A percentile compares a stretch with the other conserved stretches of the same genome.
These are phyloP conservation scores for Rhimphoctona megacephalus DNA, from an alignment of 2,888 invertebrate genomes.

Conservation along the genomic window DNA sequence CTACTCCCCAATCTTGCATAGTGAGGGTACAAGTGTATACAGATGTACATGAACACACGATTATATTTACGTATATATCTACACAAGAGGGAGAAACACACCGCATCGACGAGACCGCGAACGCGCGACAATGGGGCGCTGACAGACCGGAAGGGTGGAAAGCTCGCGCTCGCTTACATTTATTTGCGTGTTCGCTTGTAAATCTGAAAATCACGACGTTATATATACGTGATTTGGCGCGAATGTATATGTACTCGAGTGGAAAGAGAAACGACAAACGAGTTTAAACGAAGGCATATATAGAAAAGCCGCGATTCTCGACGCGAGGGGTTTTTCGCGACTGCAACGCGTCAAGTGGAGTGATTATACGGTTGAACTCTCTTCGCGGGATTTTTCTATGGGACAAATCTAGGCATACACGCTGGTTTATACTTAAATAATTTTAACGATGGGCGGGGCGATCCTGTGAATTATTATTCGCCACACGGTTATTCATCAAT, in stretches of 20 bases:
- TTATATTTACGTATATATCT: neutral
- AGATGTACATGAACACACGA: neutral
- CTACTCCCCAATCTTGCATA: conserved; percentile 34
- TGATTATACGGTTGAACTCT: conserved; percentile 59
- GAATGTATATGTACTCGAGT: neutral
- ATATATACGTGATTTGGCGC: conserved; percentile 31
- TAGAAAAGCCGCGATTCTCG: conserved; percentile 32
- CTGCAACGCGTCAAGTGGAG: conserved; percentile 59
- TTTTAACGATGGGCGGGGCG: conserved; percentile 41
- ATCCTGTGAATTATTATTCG: conserved; percentile 60
- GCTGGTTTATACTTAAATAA: conserved; percentile 1
- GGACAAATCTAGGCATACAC: neutral
- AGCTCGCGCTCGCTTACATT: conserved; percentile 63
- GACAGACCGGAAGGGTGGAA: conserved; percentile 66
- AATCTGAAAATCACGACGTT: conserved; percentile 65
- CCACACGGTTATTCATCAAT: conserved; percentile 6
- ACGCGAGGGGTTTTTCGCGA: conserved; percentile 26
- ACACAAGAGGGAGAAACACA: conserved; percentile 27
- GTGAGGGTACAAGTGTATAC: conserved; percentile 50
- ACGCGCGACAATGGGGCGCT: conserved; percentile 66
- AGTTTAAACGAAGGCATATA: conserved; percentile 61
- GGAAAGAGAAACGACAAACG: conserved; percentile 60
- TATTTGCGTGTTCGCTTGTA: conserved; percentile 65
- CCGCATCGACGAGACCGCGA: conserved; percentile 56
- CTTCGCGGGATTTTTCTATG: conserved; percentile 29